Conservation (phyloP, 2,113 vertebrate genomes). For the Dolichallabes microphthalmus region DNA sequence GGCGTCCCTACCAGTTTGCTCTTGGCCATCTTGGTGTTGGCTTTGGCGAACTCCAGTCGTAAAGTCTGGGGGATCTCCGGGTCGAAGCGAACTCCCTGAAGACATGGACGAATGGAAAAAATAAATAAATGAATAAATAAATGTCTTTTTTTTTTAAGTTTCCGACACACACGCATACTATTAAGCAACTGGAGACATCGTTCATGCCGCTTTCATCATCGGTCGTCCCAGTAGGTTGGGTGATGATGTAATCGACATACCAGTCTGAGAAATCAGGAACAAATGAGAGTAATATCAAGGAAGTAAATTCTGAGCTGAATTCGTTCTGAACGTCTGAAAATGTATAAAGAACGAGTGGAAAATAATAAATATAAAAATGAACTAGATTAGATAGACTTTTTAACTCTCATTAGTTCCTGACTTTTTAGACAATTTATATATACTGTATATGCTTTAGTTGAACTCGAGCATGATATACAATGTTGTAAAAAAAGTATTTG, state of each 20-base stretch:
- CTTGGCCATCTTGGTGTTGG: conserved; percentile 99
- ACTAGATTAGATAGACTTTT: not conserved
- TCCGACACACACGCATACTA: not conserved
- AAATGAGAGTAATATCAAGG: not conserved
- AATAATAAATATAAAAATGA: not conserved
- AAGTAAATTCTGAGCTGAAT: not conserved
- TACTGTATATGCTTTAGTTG: no score
- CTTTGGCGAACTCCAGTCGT: conserved; percentile 95
- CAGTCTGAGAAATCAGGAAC: not conserved
- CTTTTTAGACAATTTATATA: no score
- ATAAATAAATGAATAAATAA: not conserved
- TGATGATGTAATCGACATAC: not conserved
- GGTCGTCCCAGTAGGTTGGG: not conserved
- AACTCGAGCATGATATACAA: no score
- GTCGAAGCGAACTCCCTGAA: conserved; percentile 93
- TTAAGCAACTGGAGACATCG: not conserved
- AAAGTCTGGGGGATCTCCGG: conserved; percentile 96
- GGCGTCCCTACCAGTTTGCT: conserved; percentile 95
- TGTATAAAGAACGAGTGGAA: not conserved
- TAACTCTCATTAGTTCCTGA: not conserved
- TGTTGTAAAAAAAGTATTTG: no score
- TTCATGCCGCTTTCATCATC: conserved; percentile 1
- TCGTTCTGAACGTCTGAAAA: not conserved
- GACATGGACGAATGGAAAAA: conserved; percentile 9
- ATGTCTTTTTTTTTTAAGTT: not conserved